Conservation (phyloP, 2,113 vertebrate genomes). For the Salvelinus sp. region DNA sequence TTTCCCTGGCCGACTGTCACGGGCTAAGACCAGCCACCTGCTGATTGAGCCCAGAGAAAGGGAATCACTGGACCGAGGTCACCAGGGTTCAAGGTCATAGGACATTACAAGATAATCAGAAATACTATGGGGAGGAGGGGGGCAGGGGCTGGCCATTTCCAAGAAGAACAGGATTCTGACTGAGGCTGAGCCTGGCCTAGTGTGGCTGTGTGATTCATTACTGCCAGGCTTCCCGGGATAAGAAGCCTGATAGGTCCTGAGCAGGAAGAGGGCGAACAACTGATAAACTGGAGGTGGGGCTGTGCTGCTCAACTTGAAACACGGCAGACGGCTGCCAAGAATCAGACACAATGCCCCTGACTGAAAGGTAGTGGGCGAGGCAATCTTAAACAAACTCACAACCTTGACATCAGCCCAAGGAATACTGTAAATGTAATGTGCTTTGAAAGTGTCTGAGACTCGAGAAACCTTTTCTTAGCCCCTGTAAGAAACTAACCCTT, state of each 20-base stretch:
- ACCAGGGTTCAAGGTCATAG: slow-evolving; percentile 62
- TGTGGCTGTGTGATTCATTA: slow-evolving; percentile 59
- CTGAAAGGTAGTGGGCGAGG: slow-evolving; percentile 71
- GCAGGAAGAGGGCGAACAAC: slow-evolving; percentile 74
- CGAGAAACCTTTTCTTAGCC: slow-evolving; percentile 32
- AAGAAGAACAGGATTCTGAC: slow-evolving; percentile 49
- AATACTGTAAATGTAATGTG: slow-evolving; percentile 24
- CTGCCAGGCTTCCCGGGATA: slow-evolving; percentile 50
- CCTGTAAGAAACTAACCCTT: slow-evolving; percentile 47
- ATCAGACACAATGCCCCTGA: slow-evolving; percentile 34
- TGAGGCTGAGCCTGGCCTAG: background rate
- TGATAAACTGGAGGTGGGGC: slow-evolving; percentile 70
- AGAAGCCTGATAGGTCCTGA: slow-evolving; percentile 71
- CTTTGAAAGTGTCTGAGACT: slow-evolving; percentile 17
- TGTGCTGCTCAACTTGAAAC: slow-evolving; percentile 31
- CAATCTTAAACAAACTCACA: slow-evolving; percentile 46
- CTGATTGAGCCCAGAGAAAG: slow-evolving; percentile 29
- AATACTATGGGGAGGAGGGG: slow-evolving; percentile 35
- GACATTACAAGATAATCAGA: slow-evolving; percentile 64
- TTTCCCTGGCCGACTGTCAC: background rate
- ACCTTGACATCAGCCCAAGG: slow-evolving; percentile 37
- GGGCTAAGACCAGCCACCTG: background rate
- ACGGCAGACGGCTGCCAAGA: slow-evolving; percentile 27
- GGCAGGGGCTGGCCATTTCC: slow-evolving; percentile 45
- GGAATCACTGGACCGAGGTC: slow-evolving; percentile 45